Evolutionary conservation across 2,113 vertebrate species (phyloP).

Genomic region (Callocephalon fimbriatum): DNA sequence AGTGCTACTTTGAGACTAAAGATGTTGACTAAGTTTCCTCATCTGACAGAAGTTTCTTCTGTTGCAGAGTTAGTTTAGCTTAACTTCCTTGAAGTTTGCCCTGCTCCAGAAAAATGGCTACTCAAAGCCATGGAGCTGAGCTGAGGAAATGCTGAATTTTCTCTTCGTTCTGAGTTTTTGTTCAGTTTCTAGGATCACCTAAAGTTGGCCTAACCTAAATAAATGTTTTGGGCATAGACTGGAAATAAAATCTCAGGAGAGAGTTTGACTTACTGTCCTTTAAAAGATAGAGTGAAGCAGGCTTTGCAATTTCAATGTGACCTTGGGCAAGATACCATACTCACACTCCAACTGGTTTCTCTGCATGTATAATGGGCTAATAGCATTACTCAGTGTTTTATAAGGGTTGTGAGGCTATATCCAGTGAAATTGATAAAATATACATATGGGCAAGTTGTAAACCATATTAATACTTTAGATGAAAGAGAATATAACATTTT

Average conservation of each 20-base stretch:
- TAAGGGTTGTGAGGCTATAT: background rate
- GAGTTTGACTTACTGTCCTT: background rate
- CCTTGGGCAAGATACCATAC: background rate
- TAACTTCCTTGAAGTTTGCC: background rate
- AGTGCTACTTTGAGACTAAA: background rate
- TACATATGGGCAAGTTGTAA: background rate
- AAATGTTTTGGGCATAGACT: background rate
- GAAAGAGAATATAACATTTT: background rate
- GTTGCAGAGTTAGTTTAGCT: background rate
- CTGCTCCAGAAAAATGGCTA: background rate
- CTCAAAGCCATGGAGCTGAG: background rate
- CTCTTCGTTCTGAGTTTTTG: background rate
- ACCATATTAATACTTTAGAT: background rate
- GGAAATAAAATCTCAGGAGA: background rate
- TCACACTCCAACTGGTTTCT: background rate
- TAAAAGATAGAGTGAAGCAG: background rate
- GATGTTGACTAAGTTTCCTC: background rate
- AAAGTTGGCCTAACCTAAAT: background rate
- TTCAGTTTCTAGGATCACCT: background rate
- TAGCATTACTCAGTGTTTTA: background rate
- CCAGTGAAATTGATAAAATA: background rate
- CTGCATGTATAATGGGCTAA: background rate
- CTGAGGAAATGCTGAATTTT: background rate
- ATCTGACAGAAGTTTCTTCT: background rate
- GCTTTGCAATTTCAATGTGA: background rate